Base-by-base conservation (phyloP, 2,797 vertebrate genomes). In the Myripristis murdjan region DNA sequence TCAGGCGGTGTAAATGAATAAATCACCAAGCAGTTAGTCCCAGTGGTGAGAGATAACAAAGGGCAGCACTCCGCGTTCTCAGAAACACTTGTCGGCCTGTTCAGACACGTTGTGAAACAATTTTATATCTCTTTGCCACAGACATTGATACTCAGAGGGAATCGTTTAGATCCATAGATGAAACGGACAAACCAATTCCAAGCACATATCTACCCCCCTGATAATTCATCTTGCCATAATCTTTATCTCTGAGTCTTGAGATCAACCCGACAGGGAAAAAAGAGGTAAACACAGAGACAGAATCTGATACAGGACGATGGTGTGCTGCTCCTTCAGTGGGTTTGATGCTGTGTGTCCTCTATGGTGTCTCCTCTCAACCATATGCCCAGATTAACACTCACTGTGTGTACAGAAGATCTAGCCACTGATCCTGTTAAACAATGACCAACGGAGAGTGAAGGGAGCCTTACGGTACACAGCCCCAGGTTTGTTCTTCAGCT, bases 1-100 rank as follows among this genome's bases (percentile, higher is more conserved):
- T 93, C 88, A 87, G 87, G 85, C 82, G 75, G 89, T 87, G 89
- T 90, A 90, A 93, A 92, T 91, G 86, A 92, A 94, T 95, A 93
- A 94, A 94, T 94, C 92, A 92, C 83, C 0, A 66, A 70, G 81
- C 67, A 28, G 85, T 87, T 90, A 87, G 82, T 82, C 75, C 69
- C 63, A 46, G 70, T 41, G 33, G 65, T 57, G 73, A 53, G 74
- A 43, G 68, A 81, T 81, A 86, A 91, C 87, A 90, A 92, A 87
- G 73, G 81, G 67, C 81, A 78, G 64, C 77, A 80, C 85, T 87
- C 77, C 81, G 18, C 7, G 33, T 62, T 80, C 81, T 82, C 70
- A 77, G 71, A 85, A 90, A 90, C 90, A 91, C 88, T 90, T 91
- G 89, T 91, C 73, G 35, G 51, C 66, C 83, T 26, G 70, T 84